Evolutionary conservation across 2,113 vertebrate genomes (phyloP).

Genomic region (Xenotilapia leptura): DNA sequence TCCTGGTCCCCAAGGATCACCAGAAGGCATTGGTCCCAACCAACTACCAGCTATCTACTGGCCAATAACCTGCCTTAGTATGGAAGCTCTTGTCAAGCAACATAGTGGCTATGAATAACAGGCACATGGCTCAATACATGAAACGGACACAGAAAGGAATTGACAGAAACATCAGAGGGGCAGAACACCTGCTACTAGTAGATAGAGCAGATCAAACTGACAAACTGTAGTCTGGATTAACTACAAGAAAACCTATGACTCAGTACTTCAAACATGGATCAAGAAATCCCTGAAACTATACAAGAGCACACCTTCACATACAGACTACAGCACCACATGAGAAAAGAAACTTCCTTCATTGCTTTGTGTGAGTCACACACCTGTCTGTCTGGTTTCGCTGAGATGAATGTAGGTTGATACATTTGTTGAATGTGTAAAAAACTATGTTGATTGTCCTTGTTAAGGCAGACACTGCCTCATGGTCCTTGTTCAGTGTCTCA

Average conservation of each 20-base stretch:
- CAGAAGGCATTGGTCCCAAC: not conserved
- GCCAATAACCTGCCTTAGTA: not conserved
- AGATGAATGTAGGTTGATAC: not conserved
- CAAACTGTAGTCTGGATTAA: not conserved
- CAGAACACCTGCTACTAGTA: not conserved
- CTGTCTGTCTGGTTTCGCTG: not conserved
- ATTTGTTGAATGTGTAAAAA: not conserved
- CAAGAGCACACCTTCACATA: not conserved
- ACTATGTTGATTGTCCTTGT: not conserved
- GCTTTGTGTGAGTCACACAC: not conserved
- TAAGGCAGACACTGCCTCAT: not conserved
- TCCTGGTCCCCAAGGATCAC: not conserved
- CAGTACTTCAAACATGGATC: not conserved
- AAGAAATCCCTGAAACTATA: not conserved
- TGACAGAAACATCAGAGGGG: not conserved
- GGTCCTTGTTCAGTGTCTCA: not conserved
- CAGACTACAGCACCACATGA: not conserved
- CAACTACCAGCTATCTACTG: not conserved
- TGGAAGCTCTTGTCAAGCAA: not conserved
- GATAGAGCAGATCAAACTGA: not conserved
- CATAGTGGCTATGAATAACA: not conserved
- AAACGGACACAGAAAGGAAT: not conserved
- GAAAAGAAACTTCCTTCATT: not conserved
- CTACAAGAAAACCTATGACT: not conserved
- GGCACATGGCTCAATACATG: not conserved